A percentile compares a stretch with the other conserved stretches of the same genome.
phyloP scores from a whole-genome alignment of 2,113 vertebrate species.

The Eurypyga helias region DNA sequence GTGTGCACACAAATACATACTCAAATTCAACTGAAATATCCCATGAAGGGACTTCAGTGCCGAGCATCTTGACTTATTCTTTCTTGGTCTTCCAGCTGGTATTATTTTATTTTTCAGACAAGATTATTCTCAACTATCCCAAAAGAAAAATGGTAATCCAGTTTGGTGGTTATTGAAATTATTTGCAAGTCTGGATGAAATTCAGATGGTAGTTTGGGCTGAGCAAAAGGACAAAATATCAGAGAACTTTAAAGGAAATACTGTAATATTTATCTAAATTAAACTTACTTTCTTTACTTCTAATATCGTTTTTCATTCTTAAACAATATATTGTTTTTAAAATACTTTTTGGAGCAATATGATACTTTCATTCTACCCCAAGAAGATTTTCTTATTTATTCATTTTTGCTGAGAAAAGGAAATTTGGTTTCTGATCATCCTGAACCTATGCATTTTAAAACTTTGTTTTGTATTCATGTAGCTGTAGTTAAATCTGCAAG shows the following conservation, averaged over 20 bases:
- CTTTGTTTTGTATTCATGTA: neutral
- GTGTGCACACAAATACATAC: neutral
- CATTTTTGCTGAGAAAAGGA: neutral
- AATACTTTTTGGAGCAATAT: neutral
- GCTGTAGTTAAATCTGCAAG: neutral
- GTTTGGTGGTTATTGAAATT: conserved; percentile 28
- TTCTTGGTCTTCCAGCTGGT: neutral
- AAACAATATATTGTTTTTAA: neutral
- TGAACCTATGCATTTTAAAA: neutral
- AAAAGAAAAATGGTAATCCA: neutral
- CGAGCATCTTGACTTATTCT: neutral
- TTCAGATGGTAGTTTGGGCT: conserved; percentile 25
- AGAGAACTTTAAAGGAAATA: neutral
- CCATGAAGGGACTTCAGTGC: neutral
- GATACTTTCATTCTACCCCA: neutral
- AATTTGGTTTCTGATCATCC: neutral
- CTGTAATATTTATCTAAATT: neutral
- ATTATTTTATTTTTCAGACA: neutral
- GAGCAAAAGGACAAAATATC: neutral
- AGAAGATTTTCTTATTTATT: neutral
- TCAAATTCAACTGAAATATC: neutral
- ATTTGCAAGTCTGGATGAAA: conserved; percentile 34
- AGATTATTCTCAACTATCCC: conserved; percentile 5
- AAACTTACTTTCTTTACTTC: neutral
- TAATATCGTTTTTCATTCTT: neutral